Base-by-base conservation (phyloP, 2,888 invertebrate genomes). In the Rutpela maculata region DNA sequence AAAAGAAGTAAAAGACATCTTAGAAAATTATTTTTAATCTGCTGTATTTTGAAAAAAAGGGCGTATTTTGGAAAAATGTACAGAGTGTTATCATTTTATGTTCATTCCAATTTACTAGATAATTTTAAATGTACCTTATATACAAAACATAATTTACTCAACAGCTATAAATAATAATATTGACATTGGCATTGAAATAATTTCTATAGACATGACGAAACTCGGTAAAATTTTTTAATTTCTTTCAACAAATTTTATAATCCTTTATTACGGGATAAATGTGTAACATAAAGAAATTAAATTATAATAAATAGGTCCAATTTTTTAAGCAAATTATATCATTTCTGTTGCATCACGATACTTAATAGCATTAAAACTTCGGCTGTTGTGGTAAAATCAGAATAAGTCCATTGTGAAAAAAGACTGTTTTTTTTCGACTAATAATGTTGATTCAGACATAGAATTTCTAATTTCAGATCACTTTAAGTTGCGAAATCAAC, bases 381-480 rank as follows among this genome's bases (percentile, higher is more conserved):
- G 66, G 7, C 62, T 22, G 62, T n/a, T 62, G 62, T 62, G 50
- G 68, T 57, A 17, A 18, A 60, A 19, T 50, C 38, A 43, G 38
- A 22, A 60, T 60, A 70, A 70, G 35, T 43, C 2, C 12, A 0
- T 22, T 38, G n/a, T 62, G 9, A 15, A 38, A 38, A 35, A 17
- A 38, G 63, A 68, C 31, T 10, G 55, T 31, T 26, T 69, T 50
- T 67, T 67, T 67, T 67, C 12, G 15, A 9, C 35, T 11, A 69
- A 19, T 35, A 55, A 35, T 15, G n/a, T 59, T 43, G 43, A 43
- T 18, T 57, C 59, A 12, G 69, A 26, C 19, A 17, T 4, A 60
- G 22, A 60, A 60, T 70, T 70, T 70, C 70, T 62, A 70, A 60
- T 70, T 70, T 60, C 22, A 60, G 22, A 60, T 50, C 38, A 15